phyloP scores from a whole-genome alignment of 2,113 vertebrate genomes.

The Pandion haliaetus region DNA sequence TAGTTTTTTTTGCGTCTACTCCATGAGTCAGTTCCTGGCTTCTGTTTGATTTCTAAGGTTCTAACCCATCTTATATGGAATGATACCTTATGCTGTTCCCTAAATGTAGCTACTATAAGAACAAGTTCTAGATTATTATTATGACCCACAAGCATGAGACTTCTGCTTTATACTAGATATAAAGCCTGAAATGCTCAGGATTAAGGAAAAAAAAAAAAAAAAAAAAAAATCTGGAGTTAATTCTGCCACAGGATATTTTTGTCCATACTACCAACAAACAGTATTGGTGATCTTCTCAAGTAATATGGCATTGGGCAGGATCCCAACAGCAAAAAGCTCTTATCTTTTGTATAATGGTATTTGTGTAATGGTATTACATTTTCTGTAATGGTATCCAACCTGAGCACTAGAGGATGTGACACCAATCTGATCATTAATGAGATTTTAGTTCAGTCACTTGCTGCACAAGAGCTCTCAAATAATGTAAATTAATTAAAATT shows the following conservation, averaged over 20 bases:
- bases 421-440: not conserved
- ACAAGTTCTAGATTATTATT: not conserved
- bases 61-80: not conserved
- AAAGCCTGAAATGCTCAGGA: not conserved
- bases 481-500: not conserved
- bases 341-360: not conserved
- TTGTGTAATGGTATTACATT: not conserved
- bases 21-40: not conserved
- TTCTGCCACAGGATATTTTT: not conserved
- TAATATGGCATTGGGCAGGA: not conserved
- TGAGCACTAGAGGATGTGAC: not conserved
- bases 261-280: not conserved
- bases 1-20: not conserved
- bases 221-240: accelerated
- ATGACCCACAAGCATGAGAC: not conserved
- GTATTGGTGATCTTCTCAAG: not conserved
- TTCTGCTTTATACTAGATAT: not conserved
- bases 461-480: not conserved
- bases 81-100: accelerated
- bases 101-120: not conserved
- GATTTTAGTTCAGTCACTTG: not conserved
- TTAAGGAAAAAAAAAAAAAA: not conserved
- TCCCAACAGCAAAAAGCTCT: not conserved
- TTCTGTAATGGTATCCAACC: not conserved
- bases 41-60: not conserved